These are phyloP conservation scores for Orchesellides sinensis DNA, from an alignment of 2,888 invertebrate genomes.

Conservation along the genomic window DNA sequence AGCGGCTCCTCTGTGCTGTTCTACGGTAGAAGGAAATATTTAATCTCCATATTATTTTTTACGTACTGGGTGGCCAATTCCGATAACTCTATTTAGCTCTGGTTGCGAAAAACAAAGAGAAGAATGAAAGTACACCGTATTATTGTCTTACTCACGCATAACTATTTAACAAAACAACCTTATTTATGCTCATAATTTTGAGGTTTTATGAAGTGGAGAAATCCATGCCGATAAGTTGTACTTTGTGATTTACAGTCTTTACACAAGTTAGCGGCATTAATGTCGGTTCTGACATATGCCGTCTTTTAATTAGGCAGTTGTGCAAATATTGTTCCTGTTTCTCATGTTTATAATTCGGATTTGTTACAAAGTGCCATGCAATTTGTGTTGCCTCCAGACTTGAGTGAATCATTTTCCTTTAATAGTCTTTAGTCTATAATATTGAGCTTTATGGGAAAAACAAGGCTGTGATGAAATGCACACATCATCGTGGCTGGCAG, in stretches of 20 bases:
- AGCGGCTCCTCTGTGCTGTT: slow-evolving; percentile 57
- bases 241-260: background rate
- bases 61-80: slow-evolving; percentile 61
- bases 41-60: slow-evolving; percentile 54
- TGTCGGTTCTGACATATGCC: slow-evolving; percentile 4
- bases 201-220: slow-evolving; percentile 39
- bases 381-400: no score
- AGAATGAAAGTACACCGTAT: background rate
- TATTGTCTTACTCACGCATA: slow-evolving; percentile 3
- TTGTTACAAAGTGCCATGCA: no score
- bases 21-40: slow-evolving; percentile 22
- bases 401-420: no score
- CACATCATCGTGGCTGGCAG: no score
- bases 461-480: no score
- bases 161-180: background rate
- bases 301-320: slow-evolving; percentile 39
- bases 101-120: slow-evolving; percentile 45
- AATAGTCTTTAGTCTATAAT: no score
- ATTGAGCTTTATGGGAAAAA: no score
- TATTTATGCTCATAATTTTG: slow-evolving; percentile 8
- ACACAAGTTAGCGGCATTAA: background rate
- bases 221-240: slow-evolving; percentile 15
- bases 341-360: no score
- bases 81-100: slow-evolving; percentile 62
- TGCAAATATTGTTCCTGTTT: no score